Evolutionary conservation across 1,140 invertebrate species (phyloP).

Genomic region (Neodiprion virginianus): DNA sequence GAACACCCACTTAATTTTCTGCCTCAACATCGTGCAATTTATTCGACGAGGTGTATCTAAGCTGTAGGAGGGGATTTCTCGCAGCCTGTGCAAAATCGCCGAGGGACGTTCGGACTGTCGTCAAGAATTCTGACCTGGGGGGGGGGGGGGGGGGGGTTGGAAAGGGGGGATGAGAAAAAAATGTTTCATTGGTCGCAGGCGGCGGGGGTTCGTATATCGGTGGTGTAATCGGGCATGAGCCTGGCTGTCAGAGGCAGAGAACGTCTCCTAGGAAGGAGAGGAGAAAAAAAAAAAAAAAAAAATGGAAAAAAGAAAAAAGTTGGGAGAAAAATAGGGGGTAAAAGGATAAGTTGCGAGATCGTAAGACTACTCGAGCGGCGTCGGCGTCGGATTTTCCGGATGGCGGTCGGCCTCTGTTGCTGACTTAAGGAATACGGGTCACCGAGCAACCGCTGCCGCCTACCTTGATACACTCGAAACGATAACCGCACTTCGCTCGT

Average conservation of each 20-base stretch:
- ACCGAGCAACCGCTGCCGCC: neutral
- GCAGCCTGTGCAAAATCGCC: too few relatives aligned
- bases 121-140: too few relatives aligned
- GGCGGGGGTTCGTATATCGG: neutral
- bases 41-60: too few relatives aligned
- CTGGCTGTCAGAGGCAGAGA: neutral
- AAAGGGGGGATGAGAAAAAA: too few relatives aligned
- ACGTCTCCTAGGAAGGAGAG: neutral
- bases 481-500: too few relatives aligned
- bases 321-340: neutral
- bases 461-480: neutral
- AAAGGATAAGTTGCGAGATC: constrained; percentile 3
- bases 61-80: too few relatives aligned
- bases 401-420: neutral
- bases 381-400: neutral
- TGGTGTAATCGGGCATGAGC: neutral
- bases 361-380: neutral
- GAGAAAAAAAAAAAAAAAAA: neutral
- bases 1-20: too few relatives aligned
- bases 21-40: too few relatives aligned
- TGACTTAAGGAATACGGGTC: neutral
- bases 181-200: too few relatives aligned
- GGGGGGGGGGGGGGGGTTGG: too few relatives aligned
- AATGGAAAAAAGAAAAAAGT: neutral
- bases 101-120: too few relatives aligned